phyloP scores from a whole-genome alignment of 2,113 vertebrate genomes.

The Nycticryphes semicollaris region DNA sequence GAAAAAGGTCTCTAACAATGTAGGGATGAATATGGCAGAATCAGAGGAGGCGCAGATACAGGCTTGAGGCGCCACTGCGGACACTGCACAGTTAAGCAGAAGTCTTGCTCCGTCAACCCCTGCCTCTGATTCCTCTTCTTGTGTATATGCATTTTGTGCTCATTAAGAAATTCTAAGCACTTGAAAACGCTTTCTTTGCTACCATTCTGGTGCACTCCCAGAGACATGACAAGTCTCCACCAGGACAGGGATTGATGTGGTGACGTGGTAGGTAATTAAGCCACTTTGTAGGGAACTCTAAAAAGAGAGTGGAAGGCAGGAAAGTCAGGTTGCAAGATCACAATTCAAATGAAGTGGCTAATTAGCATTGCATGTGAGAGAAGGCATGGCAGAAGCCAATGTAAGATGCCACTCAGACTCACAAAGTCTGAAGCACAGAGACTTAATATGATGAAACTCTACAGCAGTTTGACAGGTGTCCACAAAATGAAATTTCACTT shows the following conservation, averaged over 20 bases:
- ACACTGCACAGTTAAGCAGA: neutral
- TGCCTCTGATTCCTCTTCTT: neutral
- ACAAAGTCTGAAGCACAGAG: neutral
- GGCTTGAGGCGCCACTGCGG: neutral
- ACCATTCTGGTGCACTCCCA: neutral
- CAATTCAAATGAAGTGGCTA: neutral
- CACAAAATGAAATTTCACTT: neutral
- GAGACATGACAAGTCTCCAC: neutral
- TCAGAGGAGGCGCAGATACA: neutral
- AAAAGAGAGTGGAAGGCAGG: neutral
- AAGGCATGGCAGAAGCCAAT: neutral
- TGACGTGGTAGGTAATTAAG: neutral
- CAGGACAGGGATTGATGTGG: neutral
- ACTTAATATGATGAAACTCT: neutral
- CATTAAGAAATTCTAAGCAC: neutral
- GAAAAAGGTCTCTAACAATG: neutral
- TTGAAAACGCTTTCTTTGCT: neutral
- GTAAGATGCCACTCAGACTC: neutral
- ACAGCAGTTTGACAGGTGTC: neutral
- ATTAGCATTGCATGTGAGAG: neutral
- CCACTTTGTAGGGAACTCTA: neutral
- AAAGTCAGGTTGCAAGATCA: neutral
- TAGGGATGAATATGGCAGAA: neutral
- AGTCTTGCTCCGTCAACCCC: fast-evolving
- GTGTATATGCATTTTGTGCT: neutral